Base-by-base conservation (phyloP, 1,140 invertebrate species). In the Leptopilina boulardi region DNA sequence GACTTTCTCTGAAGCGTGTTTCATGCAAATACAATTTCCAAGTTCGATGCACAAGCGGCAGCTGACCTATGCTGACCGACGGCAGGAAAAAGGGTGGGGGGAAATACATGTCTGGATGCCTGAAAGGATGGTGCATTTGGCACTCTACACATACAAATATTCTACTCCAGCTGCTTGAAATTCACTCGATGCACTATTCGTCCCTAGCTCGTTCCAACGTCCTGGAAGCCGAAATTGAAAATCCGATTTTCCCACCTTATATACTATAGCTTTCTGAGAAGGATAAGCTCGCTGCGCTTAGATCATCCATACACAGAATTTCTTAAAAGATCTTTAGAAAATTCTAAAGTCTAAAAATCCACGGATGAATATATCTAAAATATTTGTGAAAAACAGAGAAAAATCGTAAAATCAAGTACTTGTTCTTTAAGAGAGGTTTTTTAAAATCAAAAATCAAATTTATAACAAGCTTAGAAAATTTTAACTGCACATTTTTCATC, bases 161-260 rank as follows among this genome's bases (percentile, higher is more conserved):
- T 78, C 82, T 84, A 82, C 82, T 82, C 76, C 56, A 76, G 80
- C 82, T 82, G 77, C 59, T 84, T 84, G 80, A 84, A 84, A 84
- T 84, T 84, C 82, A 84, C 82, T 77, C 78, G 77, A 19, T 75
- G 79, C 79, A 77, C 73, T 74, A 80, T 82, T 78, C 82, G 82
- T 76, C 77, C n/a, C 77, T 79, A 76, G 80, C 74, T 80, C 79
- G 79, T 80, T 80, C 76, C 77, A 79, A 76, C 79, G 51, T 71
- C 78, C 80, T 73, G 75, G n/a, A 80, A 83, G 82, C 80, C 70
- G 74, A 80, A 82, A 83, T 83, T 82, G 82, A 80, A 83, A 83
- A 83, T 82, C 78, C 78, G 78, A 83, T 83, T 83, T 83, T 75
- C 51, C 75, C 77, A 78, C 78, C 80, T 80, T n/a, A n/a, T n/a